Conservation (phyloP, 2,888 invertebrate species). For the Herminia tarsipennalis region DNA sequence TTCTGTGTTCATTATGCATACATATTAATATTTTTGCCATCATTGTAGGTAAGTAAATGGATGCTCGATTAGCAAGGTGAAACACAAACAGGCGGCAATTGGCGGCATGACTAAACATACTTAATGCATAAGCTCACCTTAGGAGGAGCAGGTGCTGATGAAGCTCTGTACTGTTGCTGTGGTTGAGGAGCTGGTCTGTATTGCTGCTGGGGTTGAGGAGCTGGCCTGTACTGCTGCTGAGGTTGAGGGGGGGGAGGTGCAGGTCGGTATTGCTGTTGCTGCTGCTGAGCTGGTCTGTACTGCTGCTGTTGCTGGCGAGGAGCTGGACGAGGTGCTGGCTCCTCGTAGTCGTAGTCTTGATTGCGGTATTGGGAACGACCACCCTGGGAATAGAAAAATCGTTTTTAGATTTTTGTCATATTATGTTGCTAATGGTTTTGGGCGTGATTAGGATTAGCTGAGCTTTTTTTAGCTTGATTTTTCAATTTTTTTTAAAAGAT, state of each 20-base stretch:
- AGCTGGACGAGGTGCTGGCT: constrained; percentile 57
- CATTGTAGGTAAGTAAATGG: too few relatives aligned
- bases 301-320: constrained; percentile 46
- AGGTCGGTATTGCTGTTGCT: constrained; percentile 53
- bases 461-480: too few relatives aligned
- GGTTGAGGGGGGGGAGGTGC: constrained; percentile 57
- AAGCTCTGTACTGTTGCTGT: constrained; percentile 56
- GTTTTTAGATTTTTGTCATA: too few relatives aligned
- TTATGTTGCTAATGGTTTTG: too few relatives aligned
- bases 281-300: constrained; percentile 53
- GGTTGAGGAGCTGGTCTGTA: constrained; percentile 55
- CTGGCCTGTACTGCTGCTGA: constrained; percentile 51
- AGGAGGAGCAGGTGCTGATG: constrained; percentile 62
- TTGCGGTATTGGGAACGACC: constrained; percentile 64
- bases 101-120: too few relatives aligned
- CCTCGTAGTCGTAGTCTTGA: constrained; percentile 72
- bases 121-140: constrained; percentile 65
- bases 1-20: too few relatives aligned
- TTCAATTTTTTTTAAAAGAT: too few relatives aligned
- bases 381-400: constrained; percentile 39
- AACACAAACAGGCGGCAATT: too few relatives aligned
- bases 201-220: constrained; percentile 56
- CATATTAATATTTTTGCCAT: too few relatives aligned
- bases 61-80: too few relatives aligned
- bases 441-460: too few relatives aligned